These are phyloP conservation scores for Tachina lurida DNA, from an alignment of 2,888 invertebrate species.

Conservation along the genomic window DNA sequence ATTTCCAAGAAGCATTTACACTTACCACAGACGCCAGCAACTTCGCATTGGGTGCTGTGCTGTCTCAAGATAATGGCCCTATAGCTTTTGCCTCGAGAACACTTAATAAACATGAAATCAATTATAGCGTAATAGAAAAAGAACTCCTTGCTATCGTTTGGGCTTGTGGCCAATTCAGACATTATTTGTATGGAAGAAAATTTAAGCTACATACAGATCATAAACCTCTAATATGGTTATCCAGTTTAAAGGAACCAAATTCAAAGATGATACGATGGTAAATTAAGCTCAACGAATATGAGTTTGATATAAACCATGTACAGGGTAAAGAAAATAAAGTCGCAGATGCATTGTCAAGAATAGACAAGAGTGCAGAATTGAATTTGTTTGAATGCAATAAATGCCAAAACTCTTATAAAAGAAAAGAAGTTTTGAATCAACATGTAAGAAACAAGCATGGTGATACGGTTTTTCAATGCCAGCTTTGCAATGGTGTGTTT, in stretches of 20 bases:
- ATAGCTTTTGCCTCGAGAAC: slow-evolving; percentile 9
- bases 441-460: not conserved
- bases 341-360: not conserved
- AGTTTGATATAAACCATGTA: not conserved
- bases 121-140: slow-evolving; percentile 17
- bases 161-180: too few species aligned
- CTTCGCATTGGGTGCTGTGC: too few species aligned
- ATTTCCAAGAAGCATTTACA: slow-evolving; percentile 7
- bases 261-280: too few species aligned
- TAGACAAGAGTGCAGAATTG: not conserved
- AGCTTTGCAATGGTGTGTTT: not conserved
- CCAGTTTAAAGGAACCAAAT: too few species aligned
- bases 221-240: too few species aligned
- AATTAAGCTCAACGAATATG: too few species aligned
- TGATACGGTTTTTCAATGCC: not conserved
- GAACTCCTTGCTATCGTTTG: slow-evolving; percentile 16
- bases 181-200: too few species aligned
- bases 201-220: too few species aligned
- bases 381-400: not conserved
- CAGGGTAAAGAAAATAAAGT: not conserved
- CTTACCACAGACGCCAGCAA: not conserved
- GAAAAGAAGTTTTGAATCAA: not conserved
- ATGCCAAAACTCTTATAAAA: slow-evolving; percentile 4
- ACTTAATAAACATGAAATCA: slow-evolving; percentile 20
- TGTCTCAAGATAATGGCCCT: not conserved